Percentiles rank a stretch among this genome's conserved stretches.
phyloP scores from a whole-genome alignment of 2,797 vertebrate genomes.

The Spinus olivaceus region DNA sequence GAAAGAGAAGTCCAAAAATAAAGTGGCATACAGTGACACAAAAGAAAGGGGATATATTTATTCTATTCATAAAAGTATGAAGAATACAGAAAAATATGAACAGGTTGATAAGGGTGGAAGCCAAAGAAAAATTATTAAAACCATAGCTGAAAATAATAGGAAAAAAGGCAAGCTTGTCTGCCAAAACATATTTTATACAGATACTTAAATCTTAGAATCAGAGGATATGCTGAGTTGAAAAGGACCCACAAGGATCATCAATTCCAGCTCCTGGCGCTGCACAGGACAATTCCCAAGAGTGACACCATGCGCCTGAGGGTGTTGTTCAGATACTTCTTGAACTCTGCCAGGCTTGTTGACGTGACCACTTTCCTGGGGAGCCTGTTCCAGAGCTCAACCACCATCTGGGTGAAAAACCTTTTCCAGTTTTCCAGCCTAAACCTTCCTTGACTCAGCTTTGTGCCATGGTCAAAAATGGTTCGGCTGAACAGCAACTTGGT shows the following conservation, averaged over 20 bases:
- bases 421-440: background rate
- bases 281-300: background rate
- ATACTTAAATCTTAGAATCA: background rate
- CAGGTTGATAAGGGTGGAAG: accelerated
- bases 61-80: background rate
- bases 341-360: background rate
- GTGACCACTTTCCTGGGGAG: background rate
- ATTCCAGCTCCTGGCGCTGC: background rate
- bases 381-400: background rate
- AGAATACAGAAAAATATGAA: background rate
- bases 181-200: background rate
- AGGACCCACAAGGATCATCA: background rate
- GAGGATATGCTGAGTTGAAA: background rate
- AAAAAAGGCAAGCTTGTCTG: accelerated
- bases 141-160: background rate
- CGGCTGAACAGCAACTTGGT: background rate
- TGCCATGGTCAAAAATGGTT: background rate
- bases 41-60: background rate
- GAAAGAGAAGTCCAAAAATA: background rate
- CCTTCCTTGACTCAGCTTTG: background rate
- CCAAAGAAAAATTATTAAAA: background rate
- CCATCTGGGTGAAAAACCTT: background rate
- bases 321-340: background rate
- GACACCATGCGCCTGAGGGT: accelerated
- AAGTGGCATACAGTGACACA: background rate